Conservation (phyloP, 2,888 invertebrate genomes). For the Ophioninae sp. region DNA sequence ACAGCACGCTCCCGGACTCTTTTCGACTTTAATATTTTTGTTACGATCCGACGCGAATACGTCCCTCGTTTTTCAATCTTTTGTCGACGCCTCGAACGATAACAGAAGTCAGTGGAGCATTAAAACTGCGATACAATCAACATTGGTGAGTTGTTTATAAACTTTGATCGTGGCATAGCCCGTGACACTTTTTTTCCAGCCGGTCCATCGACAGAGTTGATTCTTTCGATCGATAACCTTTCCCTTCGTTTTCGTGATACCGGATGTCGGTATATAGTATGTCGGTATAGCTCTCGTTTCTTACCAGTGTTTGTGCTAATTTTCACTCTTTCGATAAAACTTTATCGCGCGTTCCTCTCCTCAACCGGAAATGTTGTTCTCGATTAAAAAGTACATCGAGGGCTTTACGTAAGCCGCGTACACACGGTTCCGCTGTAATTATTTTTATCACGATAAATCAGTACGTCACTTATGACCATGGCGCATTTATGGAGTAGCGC, state of each 20-base stretch:
- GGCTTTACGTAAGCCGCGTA: background rate
- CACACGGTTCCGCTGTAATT: constrained; percentile 24
- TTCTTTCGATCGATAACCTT: background rate
- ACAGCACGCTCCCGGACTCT: constrained; percentile 41
- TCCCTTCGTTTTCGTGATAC: background rate
- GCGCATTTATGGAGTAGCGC: background rate
- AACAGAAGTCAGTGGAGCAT: background rate
- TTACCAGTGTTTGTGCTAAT: background rate
- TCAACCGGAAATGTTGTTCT: background rate
- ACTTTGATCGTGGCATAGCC: too few species aligned
- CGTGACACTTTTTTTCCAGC: too few species aligned
- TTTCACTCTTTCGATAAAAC: background rate
- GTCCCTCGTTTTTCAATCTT: background rate
- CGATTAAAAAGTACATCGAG: background rate
- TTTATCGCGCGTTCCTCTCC: background rate
- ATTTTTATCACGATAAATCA: constrained; percentile 24
- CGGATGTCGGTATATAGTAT: background rate
- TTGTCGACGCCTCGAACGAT: background rate
- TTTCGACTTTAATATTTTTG: background rate
- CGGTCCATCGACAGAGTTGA: too few species aligned
- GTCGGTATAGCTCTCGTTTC: background rate
- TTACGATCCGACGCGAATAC: background rate
- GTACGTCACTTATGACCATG: constrained; percentile 7
- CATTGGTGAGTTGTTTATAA: background rate
- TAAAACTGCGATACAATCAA: background rate